phyloP scores from a whole-genome alignment of 2,797 vertebrate genomes.

The Limosa lapponica region DNA sequence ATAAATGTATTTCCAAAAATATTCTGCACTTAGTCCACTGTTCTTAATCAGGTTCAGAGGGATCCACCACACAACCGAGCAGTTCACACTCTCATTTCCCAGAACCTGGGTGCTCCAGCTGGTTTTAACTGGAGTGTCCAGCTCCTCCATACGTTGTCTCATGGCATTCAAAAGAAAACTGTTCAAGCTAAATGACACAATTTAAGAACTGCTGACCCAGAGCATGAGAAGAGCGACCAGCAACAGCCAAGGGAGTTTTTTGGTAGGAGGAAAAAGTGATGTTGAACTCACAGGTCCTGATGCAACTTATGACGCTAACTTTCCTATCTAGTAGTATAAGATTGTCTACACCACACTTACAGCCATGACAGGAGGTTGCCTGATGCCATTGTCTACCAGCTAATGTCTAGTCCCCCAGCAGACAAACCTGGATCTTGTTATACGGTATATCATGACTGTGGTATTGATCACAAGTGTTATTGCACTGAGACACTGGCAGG shows the following conservation, averaged over 20 bases:
- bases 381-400: not conserved
- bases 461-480: rapidly evolving
- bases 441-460: not conserved
- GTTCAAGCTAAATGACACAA: not conserved
- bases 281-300: not conserved
- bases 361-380: not conserved
- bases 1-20: not conserved
- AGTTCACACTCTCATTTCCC: not conserved
- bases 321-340: not conserved
- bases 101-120: not conserved
- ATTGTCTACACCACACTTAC: not conserved
- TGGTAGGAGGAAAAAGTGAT: not conserved
- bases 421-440: not conserved
- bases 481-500: not conserved
- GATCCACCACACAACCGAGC: not conserved
- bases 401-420: not conserved
- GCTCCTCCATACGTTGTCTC: not conserved
- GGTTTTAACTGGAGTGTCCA: not conserved
- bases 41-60: not conserved
- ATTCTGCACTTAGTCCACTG: not conserved
- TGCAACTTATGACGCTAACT: not conserved
- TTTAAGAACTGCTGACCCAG: not conserved
- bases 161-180: not conserved
- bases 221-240: not conserved
- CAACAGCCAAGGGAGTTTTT: not conserved